Evolutionary conservation across 2,888 invertebrate genomes (phyloP).

Genomic region (Drosophila longiperda): DNA sequence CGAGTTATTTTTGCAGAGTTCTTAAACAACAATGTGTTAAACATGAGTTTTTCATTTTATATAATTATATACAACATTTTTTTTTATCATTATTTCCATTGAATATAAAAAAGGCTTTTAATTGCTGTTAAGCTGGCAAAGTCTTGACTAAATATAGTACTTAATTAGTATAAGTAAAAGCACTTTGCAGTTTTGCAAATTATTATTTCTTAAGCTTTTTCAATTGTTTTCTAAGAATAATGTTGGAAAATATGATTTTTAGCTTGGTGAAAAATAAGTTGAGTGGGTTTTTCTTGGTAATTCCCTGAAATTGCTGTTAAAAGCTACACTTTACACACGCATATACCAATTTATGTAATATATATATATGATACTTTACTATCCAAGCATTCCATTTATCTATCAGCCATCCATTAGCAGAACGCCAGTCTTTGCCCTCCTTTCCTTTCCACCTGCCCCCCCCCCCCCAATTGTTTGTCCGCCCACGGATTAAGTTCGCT

Average conservation of each 20-base stretch:
- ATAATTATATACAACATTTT: too few relatives aligned
- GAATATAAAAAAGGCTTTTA: background rate
- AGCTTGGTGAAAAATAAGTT: background rate
- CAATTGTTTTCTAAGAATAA: background rate
- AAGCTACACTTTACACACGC: constrained; percentile 6
- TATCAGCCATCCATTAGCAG: constrained; percentile 23
- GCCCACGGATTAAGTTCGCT: constrained; percentile 27
- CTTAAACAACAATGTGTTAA: background rate
- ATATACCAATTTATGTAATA: background rate
- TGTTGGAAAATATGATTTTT: background rate
- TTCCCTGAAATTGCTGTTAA: background rate
- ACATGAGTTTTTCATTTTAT: background rate
- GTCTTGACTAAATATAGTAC: too few relatives aligned
- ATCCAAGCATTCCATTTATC: constrained; percentile 6
- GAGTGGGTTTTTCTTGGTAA: background rate
- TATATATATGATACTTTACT: background rate
- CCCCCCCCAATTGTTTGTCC: background rate
- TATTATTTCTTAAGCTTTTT: background rate
- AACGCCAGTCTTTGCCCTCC: background rate
- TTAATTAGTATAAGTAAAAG: background rate
- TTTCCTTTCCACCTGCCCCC: background rate
- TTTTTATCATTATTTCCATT: too few relatives aligned
- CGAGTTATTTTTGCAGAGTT: background rate
- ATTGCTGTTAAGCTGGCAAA: background rate
- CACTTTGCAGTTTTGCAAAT: too few relatives aligned